A percentile compares a stretch with the other conserved stretches of the same genome.
Conservation (phyloP, 2,888 invertebrate species). For the Plebejus anna region DNA sequence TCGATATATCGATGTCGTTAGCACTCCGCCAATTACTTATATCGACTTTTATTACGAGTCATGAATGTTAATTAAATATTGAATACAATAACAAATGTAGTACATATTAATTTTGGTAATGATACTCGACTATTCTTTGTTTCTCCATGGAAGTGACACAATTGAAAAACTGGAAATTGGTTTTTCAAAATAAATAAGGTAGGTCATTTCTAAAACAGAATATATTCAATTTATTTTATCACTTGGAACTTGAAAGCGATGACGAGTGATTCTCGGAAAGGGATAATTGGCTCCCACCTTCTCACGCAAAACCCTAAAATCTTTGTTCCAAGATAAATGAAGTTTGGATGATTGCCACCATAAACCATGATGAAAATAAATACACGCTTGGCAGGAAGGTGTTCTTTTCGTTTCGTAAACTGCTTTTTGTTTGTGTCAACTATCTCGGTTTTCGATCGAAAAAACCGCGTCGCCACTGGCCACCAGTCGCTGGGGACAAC, state of each 20-base stretch:
- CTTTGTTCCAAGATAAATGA: not conserved
- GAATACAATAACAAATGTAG: not conserved
- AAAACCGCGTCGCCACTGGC: not conserved
- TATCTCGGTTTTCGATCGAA: not conserved
- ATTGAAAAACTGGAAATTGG: too few relatives aligned
- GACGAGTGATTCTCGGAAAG: not conserved
- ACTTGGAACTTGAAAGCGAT: not conserved
- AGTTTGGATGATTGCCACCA: not conserved
- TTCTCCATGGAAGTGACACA: too few relatives aligned
- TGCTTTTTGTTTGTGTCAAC: not conserved
- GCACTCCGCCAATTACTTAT: not conserved
- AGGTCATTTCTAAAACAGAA: not conserved
- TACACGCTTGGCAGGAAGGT: not conserved
- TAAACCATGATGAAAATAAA: constrained; percentile 12
- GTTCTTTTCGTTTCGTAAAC: constrained; percentile 6
- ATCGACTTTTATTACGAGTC: not conserved
- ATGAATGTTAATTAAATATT: not conserved
- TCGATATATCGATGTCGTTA: constrained; percentile 28
- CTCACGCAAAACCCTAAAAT: not conserved
- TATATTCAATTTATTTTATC: not conserved
- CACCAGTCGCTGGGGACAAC: not conserved
- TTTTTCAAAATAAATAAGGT: too few relatives aligned
- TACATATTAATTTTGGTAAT: not conserved
- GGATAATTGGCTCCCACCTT: not conserved
- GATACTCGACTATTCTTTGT: not conserved